Evolutionary conservation across 2,797 vertebrate genomes (phyloP), one percentile per base, ranked within the genome.

Genomic region (Tachyglossus aculeatus): DNA sequence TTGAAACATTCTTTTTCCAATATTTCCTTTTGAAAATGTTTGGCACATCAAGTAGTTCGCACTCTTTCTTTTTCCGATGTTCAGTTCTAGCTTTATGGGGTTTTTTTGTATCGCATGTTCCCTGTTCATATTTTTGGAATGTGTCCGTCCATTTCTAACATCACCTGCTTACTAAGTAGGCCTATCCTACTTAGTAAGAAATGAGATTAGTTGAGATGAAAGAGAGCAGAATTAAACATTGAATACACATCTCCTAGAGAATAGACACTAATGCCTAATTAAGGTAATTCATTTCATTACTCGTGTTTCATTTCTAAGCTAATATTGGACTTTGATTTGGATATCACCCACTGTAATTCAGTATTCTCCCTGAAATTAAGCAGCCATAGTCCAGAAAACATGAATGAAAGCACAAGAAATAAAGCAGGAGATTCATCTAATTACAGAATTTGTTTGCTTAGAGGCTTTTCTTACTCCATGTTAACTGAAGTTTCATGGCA

Each of bases 1-100:
- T 69, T 56, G 47, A 36, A 79, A 67, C 68, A 32, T 16, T 59
- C 11, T 51, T 83, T 81, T 75, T 18, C n/a, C 44, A 74, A 33
- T 57, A 56, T 78, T 65, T 71, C 6, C 45, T 72, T 41, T 61
- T 60, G 61, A 80, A 67, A 67, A 33, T 12, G 70, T 9, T 74
- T 81, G 52, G 9, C 41, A 82, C 29, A 66, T 78, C 60, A 74
- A 68, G 31, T 61, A 44, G 31, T 16, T 73, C 47, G 16, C 21
- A n/a, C 61, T 78, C 43, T 74, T 34, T 69, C 43, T 81, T 71
- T 67, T 50, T 45, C n/a, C n/a, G n/a, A 34, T 61, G 40, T 54
- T 47, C 52, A 31, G 19, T 21, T 57, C 13, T 55, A 57, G 7
- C 22, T 58, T 50, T 78, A 27, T 0, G 31, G 32, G n/a, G n/a